Evolutionary conservation across 2,113 vertebrate genomes (phyloP).

Genomic region (Gyps fulvus): DNA sequence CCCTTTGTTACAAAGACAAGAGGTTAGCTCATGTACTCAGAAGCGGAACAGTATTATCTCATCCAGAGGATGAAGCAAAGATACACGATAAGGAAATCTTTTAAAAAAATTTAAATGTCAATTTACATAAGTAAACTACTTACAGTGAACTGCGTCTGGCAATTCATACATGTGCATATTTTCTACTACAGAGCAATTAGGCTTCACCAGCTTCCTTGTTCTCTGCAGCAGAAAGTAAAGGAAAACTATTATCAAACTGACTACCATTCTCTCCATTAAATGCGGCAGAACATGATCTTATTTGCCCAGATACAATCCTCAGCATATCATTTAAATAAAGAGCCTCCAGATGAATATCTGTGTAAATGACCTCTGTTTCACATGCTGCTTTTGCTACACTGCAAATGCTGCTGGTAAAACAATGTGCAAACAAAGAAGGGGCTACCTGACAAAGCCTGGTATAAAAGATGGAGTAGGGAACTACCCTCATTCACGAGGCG

Average conservation of each 20-base stretch:
- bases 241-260: background rate
- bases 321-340: background rate
- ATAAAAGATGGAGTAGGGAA: background rate
- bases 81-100: background rate
- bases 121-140: constrained; percentile 26
- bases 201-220: background rate
- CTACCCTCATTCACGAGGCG: too few species aligned
- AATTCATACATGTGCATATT: background rate
- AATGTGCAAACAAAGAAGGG: background rate
- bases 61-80: constrained; percentile 38
- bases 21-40: constrained; percentile 42
- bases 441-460: background rate
- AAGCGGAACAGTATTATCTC: constrained; percentile 44
- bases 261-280: background rate
- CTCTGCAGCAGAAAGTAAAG: background rate
- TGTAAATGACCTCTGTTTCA: background rate
- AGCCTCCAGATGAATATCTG: background rate
- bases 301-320: background rate
- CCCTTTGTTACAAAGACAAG: constrained; percentile 47
- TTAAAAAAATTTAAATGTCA: background rate
- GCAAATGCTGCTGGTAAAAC: background rate
- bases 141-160: background rate
- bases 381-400: background rate
- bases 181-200: background rate
- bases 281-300: background rate